Percentiles rank a stretch among this genome's conserved stretches.
phyloP scores from a whole-genome alignment of 2,888 invertebrate species.

The Lacanobia wlatinum region DNA sequence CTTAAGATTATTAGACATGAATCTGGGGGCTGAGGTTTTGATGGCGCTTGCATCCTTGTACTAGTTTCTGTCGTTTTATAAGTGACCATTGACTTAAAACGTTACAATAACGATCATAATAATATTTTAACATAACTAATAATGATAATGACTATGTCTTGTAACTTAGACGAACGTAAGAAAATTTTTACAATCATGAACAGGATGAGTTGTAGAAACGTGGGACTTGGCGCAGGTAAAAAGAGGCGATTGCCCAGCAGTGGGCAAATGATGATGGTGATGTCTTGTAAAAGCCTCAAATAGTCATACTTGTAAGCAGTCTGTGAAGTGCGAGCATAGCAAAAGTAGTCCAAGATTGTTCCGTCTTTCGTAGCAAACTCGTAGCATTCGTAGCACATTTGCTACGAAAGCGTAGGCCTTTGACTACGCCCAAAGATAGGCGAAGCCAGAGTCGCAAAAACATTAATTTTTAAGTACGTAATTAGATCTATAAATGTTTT shows the following conservation, averaged over 20 bases:
- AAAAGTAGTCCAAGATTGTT: neutral
- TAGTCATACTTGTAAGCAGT: neutral
- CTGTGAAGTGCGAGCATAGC: neutral
- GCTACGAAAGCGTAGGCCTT: slow-evolving; percentile 41
- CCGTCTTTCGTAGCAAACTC: neutral
- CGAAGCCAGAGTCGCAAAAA: neutral
- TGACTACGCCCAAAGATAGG: neutral
- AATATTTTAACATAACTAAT: no score
- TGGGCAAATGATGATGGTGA: no score
- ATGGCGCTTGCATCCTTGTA: no score
- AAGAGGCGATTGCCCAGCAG: neutral
- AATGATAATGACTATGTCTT: no score
- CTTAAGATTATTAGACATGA: no score
- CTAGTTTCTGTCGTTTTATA: no score
- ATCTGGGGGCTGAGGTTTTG: neutral
- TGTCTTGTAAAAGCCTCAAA: no score
- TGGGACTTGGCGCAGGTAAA: no score
- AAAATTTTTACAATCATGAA: no score
- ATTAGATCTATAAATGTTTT: neutral
- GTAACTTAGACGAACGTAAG: no score
- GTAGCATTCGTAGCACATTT: slow-evolving; percentile 32
- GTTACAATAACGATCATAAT: neutral
- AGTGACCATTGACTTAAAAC: neutral
- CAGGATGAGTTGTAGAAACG: no score
- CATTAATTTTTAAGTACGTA: neutral